phyloP scores from a whole-genome alignment of 2,888 invertebrate species.

The Julus scandinavius region DNA sequence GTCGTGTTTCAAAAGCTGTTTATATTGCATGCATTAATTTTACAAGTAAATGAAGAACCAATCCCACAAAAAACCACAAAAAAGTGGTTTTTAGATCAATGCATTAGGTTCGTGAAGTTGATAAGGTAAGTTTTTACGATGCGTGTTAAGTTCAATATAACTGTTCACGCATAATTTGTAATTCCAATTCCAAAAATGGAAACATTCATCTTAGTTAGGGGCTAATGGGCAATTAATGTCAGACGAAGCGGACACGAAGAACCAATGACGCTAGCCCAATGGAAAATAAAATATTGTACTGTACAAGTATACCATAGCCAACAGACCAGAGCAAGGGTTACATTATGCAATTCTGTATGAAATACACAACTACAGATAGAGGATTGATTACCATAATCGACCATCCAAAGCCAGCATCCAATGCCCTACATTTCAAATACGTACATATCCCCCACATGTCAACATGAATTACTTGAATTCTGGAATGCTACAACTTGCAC shows the following conservation, averaged over 20 bases:
- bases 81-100: not conserved
- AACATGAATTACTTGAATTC: too few species aligned
- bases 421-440: too few species aligned
- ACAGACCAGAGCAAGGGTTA: not conserved
- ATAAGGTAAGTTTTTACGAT: not conserved
- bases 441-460: too few species aligned
- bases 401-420: not conserved
- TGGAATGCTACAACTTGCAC: too few species aligned
- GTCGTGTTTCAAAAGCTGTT: not conserved
- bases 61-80: not conserved
- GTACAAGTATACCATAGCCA: too few species aligned
- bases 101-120: not conserved
- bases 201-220: not conserved
- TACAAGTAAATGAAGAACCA: not conserved
- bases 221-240: not conserved
- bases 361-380: not conserved
- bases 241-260: not conserved
- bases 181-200: not conserved
- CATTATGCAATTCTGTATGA: not conserved
- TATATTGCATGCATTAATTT: not conserved
- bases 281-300: not conserved
- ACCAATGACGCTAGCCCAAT: not conserved
- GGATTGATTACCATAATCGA: not conserved
- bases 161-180: slow-evolving; percentile 14
- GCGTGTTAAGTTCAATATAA: not conserved